Percentiles rank a stretch among this genome's conserved stretches.
phyloP scores from a whole-genome alignment of 2,888 invertebrate genomes.

The Cabera pusaria region DNA sequence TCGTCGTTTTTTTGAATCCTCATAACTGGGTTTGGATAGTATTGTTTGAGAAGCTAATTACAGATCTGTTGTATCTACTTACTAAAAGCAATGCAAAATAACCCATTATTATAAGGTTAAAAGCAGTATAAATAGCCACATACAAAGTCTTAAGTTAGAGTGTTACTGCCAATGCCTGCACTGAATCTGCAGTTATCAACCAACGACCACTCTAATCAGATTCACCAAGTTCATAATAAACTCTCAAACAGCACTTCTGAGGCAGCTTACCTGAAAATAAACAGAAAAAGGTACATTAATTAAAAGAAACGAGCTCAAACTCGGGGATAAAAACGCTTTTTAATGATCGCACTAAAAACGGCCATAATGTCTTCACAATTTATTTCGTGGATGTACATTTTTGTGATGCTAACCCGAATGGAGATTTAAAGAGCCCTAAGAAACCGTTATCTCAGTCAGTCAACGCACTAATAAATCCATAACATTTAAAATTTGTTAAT shows the following conservation, averaged over 20 bases:
- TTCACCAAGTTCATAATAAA: slow-evolving; percentile 27
- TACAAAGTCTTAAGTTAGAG: background rate
- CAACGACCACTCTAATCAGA: slow-evolving; percentile 22
- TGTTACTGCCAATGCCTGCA: background rate
- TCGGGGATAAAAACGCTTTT: slow-evolving; percentile 33
- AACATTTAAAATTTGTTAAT: too few relatives aligned
- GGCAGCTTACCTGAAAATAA: slow-evolving; percentile 39
- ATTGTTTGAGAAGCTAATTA: too few relatives aligned
- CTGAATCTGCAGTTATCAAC: slow-evolving; percentile 6
- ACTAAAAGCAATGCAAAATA: slow-evolving; percentile 8
- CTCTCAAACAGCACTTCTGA: slow-evolving; percentile 14
- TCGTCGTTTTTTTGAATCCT: too few relatives aligned
- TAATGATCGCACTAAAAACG: slow-evolving; percentile 30
- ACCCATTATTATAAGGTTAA: background rate
- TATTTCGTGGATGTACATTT: slow-evolving; percentile 21
- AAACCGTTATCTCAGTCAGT: slow-evolving; percentile 15
- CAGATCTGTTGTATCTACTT: too few relatives aligned
- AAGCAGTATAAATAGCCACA: slow-evolving; percentile 11
- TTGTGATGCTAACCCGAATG: slow-evolving; percentile 12
- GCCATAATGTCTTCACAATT: slow-evolving; percentile 23
- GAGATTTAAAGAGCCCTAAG: slow-evolving; percentile 11
- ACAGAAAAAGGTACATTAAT: slow-evolving; percentile 36
- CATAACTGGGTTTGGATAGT: too few relatives aligned
- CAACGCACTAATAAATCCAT: background rate
- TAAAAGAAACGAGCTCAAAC: slow-evolving; percentile 34